A percentile compares a stretch with the other conserved stretches of the same genome.
These are phyloP conservation scores for Gymnocypris eckloni DNA, from an alignment of 2,797 vertebrate genomes.

Conservation along the genomic window DNA sequence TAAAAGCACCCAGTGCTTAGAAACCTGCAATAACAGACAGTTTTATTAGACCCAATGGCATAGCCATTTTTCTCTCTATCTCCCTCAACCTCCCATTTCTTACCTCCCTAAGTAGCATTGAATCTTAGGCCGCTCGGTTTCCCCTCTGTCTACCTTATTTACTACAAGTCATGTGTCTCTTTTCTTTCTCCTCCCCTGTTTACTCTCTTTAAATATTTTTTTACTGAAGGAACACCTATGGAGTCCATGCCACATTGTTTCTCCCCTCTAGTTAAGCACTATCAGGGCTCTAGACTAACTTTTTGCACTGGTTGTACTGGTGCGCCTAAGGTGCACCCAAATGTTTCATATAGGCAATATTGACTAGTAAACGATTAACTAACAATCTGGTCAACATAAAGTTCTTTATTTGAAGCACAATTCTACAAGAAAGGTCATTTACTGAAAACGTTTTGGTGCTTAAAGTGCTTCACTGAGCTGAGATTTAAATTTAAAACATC, in stretches of 20 bases:
- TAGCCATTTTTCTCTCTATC: slow-evolving; percentile 61
- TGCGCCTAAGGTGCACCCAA: no score
- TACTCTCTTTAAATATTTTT: not conserved
- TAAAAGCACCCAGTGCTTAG: slow-evolving; percentile 75
- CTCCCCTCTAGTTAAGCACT: slow-evolving; percentile 17
- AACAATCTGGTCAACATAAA: no score
- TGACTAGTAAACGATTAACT: no score
- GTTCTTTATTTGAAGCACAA: no score
- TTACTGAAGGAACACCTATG: slow-evolving; percentile 53
- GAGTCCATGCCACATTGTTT: slow-evolving; percentile 20
- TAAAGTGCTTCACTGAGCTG: no score
- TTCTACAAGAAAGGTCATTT: no score
- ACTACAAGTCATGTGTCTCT: slow-evolving; percentile 12
- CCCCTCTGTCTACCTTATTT: slow-evolving; percentile 17
- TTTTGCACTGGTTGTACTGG: no score
- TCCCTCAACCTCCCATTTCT: slow-evolving; percentile 58
- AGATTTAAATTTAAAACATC: no score
- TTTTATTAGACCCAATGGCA: slow-evolving; percentile 73
- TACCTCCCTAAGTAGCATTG: slow-evolving; percentile 35
- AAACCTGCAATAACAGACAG: slow-evolving; percentile 77
- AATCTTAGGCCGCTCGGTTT: not conserved
- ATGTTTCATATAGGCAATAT: no score
- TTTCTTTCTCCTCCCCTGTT: slow-evolving; percentile 9
- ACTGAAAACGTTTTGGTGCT: no score
- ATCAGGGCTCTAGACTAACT: no score